Percentiles rank a stretch among this genome's conserved stretches.
Conservation (phyloP, 2,797 vertebrate genomes). For the Pangasius sanitwongsei region DNA sequence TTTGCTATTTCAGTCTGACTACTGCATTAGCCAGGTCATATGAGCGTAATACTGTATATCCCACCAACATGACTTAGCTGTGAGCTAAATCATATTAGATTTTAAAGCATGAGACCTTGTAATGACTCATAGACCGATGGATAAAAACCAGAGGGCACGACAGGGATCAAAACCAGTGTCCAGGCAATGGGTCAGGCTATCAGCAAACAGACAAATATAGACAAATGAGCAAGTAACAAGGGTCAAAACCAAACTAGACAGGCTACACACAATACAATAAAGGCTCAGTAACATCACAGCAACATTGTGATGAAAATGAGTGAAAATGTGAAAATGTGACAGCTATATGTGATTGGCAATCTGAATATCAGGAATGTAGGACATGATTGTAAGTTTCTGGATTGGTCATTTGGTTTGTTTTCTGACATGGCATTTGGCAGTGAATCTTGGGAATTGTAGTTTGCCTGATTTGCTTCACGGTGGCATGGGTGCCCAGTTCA, state of each 20-base stretch:
- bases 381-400: background rate
- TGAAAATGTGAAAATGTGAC: background rate
- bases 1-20: background rate
- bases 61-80: background rate
- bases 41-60: background rate
- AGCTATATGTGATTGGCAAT: background rate
- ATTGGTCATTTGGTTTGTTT: background rate
- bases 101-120: background rate
- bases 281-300: background rate
- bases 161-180: background rate
- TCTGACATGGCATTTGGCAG: background rate
- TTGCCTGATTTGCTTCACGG: background rate
- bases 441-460: background rate
- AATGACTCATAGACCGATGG: background rate
- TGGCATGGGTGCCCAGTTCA: background rate
- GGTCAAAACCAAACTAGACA: background rate
- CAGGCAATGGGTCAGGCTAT: background rate
- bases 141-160: background rate
- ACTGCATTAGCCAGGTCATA: background rate
- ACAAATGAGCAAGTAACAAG: background rate
- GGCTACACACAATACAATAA: background rate
- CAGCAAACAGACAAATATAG: background rate
- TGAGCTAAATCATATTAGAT: background rate
- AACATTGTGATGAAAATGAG: too few species aligned
- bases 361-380: background rate